A percentile compares a stretch with the other conserved stretches of the same genome.
Evolutionary conservation across 2,113 vertebrate species (phyloP).

Genomic region (Synchiropus splendidus): DNA sequence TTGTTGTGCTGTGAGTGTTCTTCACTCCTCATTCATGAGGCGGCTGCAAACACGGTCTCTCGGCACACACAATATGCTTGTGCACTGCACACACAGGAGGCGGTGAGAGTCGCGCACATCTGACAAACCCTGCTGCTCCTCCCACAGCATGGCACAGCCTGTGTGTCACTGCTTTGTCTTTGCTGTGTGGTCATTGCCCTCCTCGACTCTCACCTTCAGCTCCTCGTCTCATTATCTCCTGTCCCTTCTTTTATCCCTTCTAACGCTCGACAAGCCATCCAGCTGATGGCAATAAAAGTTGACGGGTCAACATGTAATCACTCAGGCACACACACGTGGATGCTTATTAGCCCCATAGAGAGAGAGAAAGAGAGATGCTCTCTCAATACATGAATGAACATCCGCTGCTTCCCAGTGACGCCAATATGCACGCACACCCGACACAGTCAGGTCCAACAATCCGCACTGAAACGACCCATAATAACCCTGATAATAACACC

Average conservation of each 20-base stretch:
- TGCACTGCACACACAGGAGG: constrained; percentile 8
- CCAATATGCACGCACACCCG: not conserved
- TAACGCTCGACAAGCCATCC: constrained; percentile 13
- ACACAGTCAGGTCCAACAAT: too few species aligned
- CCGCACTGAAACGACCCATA: too few species aligned
- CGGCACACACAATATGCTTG: constrained; percentile 1
- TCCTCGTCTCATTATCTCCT: constrained; percentile 2
- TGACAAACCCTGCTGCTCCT: not conserved
- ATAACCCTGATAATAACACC: too few species aligned
- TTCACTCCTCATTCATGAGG: constrained; percentile 3
- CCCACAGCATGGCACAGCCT: not conserved
- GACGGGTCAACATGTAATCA: constrained; percentile 1
- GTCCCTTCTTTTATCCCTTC: constrained; percentile 11
- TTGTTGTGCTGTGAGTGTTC: not conserved
- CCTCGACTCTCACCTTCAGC: constrained; percentile 5
- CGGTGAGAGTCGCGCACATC: not conserved
- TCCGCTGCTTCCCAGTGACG: too few species aligned
- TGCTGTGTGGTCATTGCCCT: not conserved
- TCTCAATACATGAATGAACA: too few species aligned
- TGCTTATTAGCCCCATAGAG: too few species aligned
- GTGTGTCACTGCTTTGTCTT: constrained; percentile 4
- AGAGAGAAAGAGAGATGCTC: too few species aligned
- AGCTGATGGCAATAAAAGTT: constrained; percentile 9
- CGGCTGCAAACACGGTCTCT: constrained; percentile 19
- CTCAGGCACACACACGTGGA: not conserved